Evolutionary conservation across 2,888 invertebrate genomes (phyloP), one percentile per base, ranked within the genome.

Genomic region (Yponomeuta sedellus): DNA sequence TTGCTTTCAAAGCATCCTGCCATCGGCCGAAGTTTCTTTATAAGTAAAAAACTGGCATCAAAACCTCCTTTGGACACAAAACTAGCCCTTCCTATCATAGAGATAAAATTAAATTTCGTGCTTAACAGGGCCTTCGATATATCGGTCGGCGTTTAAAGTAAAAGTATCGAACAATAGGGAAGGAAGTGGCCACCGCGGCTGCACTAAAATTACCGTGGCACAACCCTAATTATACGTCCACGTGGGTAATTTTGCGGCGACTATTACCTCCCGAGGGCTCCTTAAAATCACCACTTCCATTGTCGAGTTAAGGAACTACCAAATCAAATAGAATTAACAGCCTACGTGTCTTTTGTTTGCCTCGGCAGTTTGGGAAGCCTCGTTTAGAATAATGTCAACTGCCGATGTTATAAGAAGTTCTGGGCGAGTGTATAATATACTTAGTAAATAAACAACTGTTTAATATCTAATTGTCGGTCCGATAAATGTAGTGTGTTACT

Each of bases 181-280:
- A 89, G 90, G 90, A 89, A 90, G 83, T 77, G 71, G 75, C 74
- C 77, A 88, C 90, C 89, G 81, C 90, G 89, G 85, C 80, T 78
- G 72, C 2, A 40, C 77, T 74, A 74, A 80, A 89, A 88, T 86
- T 85, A 81, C 79, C 75, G 69, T 72, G 78, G 78, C 74, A 76
- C 81, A 75, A 80, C 84, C 86, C 78, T 90, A 90, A 90, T 90
- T 88, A 90, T 78, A 88, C 75, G 81, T 83, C 22, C 82, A 82
- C 82, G 79, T 82, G 83, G 82, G 81, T 88, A 88, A 88, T 89
- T 88, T 88, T 85, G 88, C 79, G 86, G 87, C 79, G 70, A 73
- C 67, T 70, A 70, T 68, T 70, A 75, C 73, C 75, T 77, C 77
- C 78, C 77, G 76, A 75, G 78, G 80, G 74, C 72, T 70, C 74